Evolutionary conservation across 2,888 invertebrate genomes (phyloP), one percentile per base, ranked within the genome.

Genomic region (Pharmacophagus antenor): DNA sequence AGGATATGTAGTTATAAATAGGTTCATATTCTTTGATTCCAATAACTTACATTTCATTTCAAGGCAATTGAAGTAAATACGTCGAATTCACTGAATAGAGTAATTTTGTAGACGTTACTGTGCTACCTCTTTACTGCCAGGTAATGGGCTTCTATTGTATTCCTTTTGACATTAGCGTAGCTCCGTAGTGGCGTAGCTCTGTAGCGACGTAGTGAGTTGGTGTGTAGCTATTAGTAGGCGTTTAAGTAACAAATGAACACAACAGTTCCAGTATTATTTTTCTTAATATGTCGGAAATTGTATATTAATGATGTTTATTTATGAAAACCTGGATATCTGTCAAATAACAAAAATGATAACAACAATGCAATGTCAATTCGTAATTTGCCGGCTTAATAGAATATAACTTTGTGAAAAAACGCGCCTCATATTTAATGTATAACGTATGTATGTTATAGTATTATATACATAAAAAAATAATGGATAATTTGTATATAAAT

Each of bases 141-240:
- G 51, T 51, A 51, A 51, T 51, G 51, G 51, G 37, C 15, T 21
- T 51, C 15, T n/a, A 37, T n/a, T 21, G 51, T 51, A 20, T 31
- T 21, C 17, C 18, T n/a, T 21, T 18, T 51, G 31, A 51, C 20
- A n/a, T n/a, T n/a, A n/a, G n/a, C n/a, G 51, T 37, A 51, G 51
- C 7, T 1, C 20, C 21, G 37, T 51, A 15, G 25, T 23, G 8
- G 17, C n/a, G 42, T 44, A 18, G 42, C 20, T 5, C 8, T 10
- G 27, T 27, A 27, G 27, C 27, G 27, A 7, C 27, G 27, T 27
- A 27, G 27, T 10, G 5, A 10, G 8, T 44, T 18, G 42, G 17
- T 44, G 51, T 51, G n/a, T 51, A 31, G 18, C 51, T 25, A 50
- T 50, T 31, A 23, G 25, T 17, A 12, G 37, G 37, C 4, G 51